Conservation (phyloP, 2,888 invertebrate species). For the Ethmia dodecea region DNA sequence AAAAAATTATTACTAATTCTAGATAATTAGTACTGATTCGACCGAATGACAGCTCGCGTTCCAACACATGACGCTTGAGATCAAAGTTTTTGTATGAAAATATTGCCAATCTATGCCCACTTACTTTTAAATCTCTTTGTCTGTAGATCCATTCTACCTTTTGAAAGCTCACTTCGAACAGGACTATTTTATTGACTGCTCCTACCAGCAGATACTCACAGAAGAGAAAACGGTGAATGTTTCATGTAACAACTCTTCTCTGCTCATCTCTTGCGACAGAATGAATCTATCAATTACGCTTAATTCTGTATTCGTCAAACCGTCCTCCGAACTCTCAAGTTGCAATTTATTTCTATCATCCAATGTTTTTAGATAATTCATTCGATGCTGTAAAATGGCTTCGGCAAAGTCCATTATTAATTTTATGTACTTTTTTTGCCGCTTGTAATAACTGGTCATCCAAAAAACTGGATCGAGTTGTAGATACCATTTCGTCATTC, state of each 20-base stretch:
- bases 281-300: slow-evolving; percentile 60
- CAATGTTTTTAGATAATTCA: slow-evolving; percentile 28
- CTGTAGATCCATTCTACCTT: too few species aligned
- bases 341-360: slow-evolving; percentile 23
- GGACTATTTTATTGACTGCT: too few species aligned
- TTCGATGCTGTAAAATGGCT: slow-evolving; percentile 31
- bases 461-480: slow-evolving; percentile 53
- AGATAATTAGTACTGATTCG: too few species aligned
- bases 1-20: too few species aligned
- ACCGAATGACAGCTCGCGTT: too few species aligned
- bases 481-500: slow-evolving; percentile 63
- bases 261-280: slow-evolving; percentile 40
- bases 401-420: slow-evolving; percentile 26
- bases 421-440: slow-evolving; percentile 25
- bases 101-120: too few species aligned
- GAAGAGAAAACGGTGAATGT: slow-evolving; percentile 61
- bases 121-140: too few species aligned
- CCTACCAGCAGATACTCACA: slow-evolving; percentile 30
- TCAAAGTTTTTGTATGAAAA: too few species aligned
- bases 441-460: slow-evolving; percentile 26
- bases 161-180: too few species aligned
- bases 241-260: slow-evolving; percentile 37
- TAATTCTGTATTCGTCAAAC: slow-evolving; percentile 33
- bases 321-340: slow-evolving; percentile 37
- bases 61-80: too few species aligned